Evolutionary conservation across 2,113 vertebrate species (phyloP).

Genomic region (Sinocyclocheilus anshuiensis): DNA sequence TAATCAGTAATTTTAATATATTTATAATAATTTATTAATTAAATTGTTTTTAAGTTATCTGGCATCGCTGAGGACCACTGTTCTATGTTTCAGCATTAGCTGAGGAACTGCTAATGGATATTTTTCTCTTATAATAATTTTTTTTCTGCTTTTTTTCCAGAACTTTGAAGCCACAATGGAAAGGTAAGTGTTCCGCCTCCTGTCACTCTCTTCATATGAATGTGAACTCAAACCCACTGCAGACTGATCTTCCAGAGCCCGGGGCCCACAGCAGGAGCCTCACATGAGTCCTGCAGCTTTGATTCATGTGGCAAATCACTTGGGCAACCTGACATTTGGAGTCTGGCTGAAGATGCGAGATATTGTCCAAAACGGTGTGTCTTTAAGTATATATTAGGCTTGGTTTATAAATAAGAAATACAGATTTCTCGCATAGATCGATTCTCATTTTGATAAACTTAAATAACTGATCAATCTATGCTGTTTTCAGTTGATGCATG

Average conservation of each 20-base stretch:
- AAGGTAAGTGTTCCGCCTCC: constrained; percentile 16
- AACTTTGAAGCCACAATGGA: constrained; percentile 25
- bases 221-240: not conserved
- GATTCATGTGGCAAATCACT: constrained; percentile 19
- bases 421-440: no score
- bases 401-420: no score
- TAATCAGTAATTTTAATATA: no score
- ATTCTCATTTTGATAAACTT: no score
- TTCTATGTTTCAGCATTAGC: no score
- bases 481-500: no score
- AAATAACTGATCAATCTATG: no score
- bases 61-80: no score
- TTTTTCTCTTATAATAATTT: not conserved
- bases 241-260: constrained; percentile 17
- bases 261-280: not conserved
- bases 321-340: constrained; percentile 30
- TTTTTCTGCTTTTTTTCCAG: not conserved
- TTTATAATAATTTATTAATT: no score
- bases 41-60: not conserved
- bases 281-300: not conserved
- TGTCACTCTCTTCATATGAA: not conserved
- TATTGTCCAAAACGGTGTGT: constrained; percentile 29
- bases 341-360: constrained; percentile 38
- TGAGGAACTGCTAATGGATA: not conserved
- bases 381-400: not conserved